Percentiles rank a stretch among this genome's conserved stretches.
phyloP scores from a whole-genome alignment of 1,140 invertebrate species.

The Aphis gossypii region DNA sequence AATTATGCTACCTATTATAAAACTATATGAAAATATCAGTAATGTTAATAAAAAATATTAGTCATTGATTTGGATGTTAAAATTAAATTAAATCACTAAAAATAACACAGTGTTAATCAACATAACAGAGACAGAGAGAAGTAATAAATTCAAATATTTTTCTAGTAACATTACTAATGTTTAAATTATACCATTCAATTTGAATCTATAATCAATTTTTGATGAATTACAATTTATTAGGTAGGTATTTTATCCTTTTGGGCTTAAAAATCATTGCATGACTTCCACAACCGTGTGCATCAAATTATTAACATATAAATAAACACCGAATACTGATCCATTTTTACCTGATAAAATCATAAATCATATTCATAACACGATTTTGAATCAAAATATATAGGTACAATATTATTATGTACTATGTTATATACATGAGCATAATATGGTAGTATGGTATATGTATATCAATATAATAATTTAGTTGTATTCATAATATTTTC shows the following conservation, averaged over 20 bases:
- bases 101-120: not conserved
- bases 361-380: not conserved
- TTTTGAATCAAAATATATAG: not conserved
- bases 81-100: not conserved
- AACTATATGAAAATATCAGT: not conserved
- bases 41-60: not conserved
- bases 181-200: not conserved
- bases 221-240: not conserved
- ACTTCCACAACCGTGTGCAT: no score
- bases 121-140: not conserved
- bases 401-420: not conserved
- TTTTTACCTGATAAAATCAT: not conserved
- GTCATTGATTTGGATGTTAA: not conserved
- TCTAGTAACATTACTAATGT: not conserved
- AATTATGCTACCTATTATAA: not conserved
- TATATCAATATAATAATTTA: not conserved
- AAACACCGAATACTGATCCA: not conserved
- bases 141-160: not conserved
- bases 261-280: not conserved
- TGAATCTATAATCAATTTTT: not conserved
- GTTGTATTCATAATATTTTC: not conserved
- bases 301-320: not conserved
- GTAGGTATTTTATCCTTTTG: not conserved
- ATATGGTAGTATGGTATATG: no score
- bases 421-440: not conserved